Evolutionary conservation across 2,888 invertebrate species (phyloP).

Genomic region (Standfussiana lucernea): DNA sequence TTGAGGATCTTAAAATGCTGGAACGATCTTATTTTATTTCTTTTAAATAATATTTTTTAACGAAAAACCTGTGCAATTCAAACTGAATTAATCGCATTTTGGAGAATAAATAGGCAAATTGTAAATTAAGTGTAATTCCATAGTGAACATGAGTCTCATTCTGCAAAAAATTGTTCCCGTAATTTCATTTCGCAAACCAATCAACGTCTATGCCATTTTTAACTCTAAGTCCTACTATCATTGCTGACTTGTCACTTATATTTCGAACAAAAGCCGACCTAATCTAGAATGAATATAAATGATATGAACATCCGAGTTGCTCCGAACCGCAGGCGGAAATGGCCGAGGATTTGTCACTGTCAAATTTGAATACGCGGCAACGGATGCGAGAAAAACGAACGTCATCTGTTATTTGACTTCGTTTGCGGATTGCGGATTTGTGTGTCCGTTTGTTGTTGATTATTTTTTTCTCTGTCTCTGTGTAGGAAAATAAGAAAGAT

Average conservation of each 20-base stretch:
- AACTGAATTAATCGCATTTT: neutral
- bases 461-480: conserved; percentile 40
- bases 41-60: neutral
- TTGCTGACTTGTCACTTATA: conserved; percentile 79
- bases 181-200: conserved; percentile 57
- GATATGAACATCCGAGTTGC: conserved; percentile 84
- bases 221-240: conserved; percentile 78
- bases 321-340: conserved; percentile 86
- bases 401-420: conserved; percentile 83
- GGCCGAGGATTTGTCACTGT: conserved; percentile 88
- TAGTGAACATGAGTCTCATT: neutral
- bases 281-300: conserved; percentile 88
- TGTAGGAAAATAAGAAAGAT: neutral
- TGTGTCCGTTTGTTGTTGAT: conserved; percentile 55
- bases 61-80: neutral
- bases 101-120: neutral
- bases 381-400: conserved; percentile 88
- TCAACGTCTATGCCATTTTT: conserved; percentile 69
- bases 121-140: neutral
- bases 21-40: neutral
- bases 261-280: conserved; percentile 78
- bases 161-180: neutral
- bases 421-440: conserved; percentile 59
- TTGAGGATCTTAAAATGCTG: neutral
- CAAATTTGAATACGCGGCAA: conserved; percentile 88